Conservation (phyloP, 1,140 invertebrate genomes). For the Halictus rubicundus region DNA sequence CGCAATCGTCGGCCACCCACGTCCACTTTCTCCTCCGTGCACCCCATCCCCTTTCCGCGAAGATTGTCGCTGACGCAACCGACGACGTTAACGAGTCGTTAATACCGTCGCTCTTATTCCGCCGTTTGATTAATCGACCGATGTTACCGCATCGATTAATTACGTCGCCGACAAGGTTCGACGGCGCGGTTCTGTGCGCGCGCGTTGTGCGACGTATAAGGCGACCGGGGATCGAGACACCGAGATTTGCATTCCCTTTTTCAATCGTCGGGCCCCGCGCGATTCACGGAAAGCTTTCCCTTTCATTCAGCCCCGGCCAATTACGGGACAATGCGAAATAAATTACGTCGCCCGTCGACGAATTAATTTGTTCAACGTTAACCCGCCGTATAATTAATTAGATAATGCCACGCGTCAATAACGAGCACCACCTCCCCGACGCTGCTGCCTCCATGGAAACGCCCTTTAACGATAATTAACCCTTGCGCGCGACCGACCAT, state of each 20-base stretch:
- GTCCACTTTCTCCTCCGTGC: conserved; percentile 3
- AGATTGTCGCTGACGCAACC: neutral
- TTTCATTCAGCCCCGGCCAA: conserved; percentile 41
- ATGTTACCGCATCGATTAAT: neutral
- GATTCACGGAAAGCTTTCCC: conserved; percentile 49
- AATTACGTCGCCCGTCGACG: conserved; percentile 20
- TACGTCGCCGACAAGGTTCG: neutral
- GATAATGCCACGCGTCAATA: neutral
- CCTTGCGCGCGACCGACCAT: too few relatives aligned
- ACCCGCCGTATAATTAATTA: conserved; percentile 31
- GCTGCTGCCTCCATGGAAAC: neutral
- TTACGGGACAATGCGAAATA: conserved; percentile 54
- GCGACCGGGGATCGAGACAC: neutral
- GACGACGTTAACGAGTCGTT: neutral
- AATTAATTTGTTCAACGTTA: conserved; percentile 29
- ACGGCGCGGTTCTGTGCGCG: neutral
- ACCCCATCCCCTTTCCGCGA: neutral
- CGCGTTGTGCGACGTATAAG: neutral
- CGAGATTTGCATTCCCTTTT: conserved; percentile 29
- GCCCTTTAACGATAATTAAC: too few relatives aligned
- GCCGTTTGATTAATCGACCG: neutral
- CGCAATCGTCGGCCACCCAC: neutral
- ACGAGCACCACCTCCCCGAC: neutral
- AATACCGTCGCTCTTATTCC: neutral
- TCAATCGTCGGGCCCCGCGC: conserved; percentile 3